Percentiles rank a stretch among this genome's conserved stretches.
These are phyloP conservation scores for Stichodactyla mertensii DNA, from an alignment of 64 coral and sea anemone genomes.

Conservation along the genomic window DNA sequence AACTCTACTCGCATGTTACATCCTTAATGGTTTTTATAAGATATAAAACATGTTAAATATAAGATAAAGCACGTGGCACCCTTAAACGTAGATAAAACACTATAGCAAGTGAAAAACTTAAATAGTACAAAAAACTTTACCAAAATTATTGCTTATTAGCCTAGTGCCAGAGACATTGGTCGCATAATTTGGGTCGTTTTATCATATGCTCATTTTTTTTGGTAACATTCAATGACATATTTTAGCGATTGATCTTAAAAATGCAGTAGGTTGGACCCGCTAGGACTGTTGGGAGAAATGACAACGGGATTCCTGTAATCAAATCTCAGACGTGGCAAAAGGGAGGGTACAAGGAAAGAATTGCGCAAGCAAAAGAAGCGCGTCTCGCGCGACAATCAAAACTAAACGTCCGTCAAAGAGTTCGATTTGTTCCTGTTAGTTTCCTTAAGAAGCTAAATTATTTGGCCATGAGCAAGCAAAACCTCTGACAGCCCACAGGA, in stretches of 20 bases:
- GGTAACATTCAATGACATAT: background rate
- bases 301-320: background rate
- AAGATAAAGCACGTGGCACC: too few species aligned
- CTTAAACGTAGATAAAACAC: too few species aligned
- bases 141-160: too few species aligned
- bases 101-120: too few species aligned
- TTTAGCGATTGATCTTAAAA: background rate
- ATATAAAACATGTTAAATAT: too few species aligned
- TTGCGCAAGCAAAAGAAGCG: background rate
- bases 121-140: too few species aligned
- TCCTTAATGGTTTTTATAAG: too few species aligned
- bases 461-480: background rate
- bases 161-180: too few species aligned
- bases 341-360: background rate
- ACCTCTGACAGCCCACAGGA: background rate
- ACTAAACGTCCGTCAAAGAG: background rate
- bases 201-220: background rate
- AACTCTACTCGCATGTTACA: too few species aligned
- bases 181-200: too few species aligned
- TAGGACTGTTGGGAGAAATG: background rate
- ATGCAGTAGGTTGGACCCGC: background rate
- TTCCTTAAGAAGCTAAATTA: background rate
- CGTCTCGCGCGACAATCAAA: background rate
- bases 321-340: background rate
- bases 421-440: too few species aligned